Base-by-base conservation (phyloP, 2,888 invertebrate species). In the Ceramica pisi region DNA sequence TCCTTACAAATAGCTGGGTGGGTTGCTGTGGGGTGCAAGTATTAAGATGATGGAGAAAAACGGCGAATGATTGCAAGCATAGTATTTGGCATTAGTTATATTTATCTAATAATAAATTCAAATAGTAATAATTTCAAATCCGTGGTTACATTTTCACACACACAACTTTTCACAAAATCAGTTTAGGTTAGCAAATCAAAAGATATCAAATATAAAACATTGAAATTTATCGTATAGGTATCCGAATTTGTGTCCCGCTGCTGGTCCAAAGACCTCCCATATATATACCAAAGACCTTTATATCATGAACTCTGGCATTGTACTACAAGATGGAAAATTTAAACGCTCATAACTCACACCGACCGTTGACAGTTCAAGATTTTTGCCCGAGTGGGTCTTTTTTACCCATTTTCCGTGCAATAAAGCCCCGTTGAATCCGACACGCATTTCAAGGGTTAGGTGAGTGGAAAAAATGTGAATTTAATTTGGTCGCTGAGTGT, bases 351-450 rank as follows among this genome's bases (percentile, higher is more conserved):
- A 44, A 65, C 80, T 87, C 87, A 57, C 23, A 72, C 81, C 81
- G 78, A 66, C 46, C 80, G 74, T 82, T 86, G 83, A 86, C 87
- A 84, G 87, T 87, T 88, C 83, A 87, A 89, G 90, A 89, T 86
- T 89, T 88, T 88, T 88, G 86, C 86, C 85, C 84, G 86, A 87
- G 86, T 87, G 88, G 85, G 85, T 88, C 86, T 88, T 90, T 91
- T 92, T 92, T 89, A 87, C 85, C 91, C 90, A 90, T 92, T 93
- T 94, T 94, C 94, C 94, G 89, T 88, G 90, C 92, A 92, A 94
- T 94, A 94, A 93, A 94, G 82, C 83, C 87, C 83, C 88, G 89
- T 90, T 90, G 91, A 91, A 91, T 89, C 90, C 91, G 93, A 92
- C 91, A 92, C 92, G 92, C 92, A 87, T 89, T 89, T 89, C 86